Conservation (phyloP, 2,888 invertebrate genomes). For the Spatulosminthurus flaviceps region DNA sequence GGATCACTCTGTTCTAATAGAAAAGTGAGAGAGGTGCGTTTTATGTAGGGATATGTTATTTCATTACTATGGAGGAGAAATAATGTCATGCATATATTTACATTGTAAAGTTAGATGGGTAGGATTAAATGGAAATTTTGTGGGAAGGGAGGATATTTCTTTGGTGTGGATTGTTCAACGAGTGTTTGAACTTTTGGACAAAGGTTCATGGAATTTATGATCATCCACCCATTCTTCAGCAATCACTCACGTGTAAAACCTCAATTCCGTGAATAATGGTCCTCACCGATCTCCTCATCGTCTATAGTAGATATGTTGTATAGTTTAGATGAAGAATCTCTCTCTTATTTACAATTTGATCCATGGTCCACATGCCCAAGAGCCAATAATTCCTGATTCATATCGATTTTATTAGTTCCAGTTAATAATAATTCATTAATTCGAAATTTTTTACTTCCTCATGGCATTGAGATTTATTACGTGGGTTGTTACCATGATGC, state of each 20-base stretch:
- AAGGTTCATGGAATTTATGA: constrained; percentile 39
- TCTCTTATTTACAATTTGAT: neutral
- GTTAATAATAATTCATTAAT: neutral
- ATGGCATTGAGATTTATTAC: neutral
- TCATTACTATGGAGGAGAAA: too few species aligned
- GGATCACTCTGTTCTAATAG: too few species aligned
- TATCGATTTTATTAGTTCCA: constrained; percentile 23
- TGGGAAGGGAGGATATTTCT: constrained; percentile 37
- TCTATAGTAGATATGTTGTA: neutral
- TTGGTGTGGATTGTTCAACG: constrained; percentile 19
- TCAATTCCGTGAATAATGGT: neutral
- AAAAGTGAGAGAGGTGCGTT: too few species aligned
- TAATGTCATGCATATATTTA: too few species aligned
- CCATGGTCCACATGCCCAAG: neutral
- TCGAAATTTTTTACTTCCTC: neutral
- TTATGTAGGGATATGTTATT: too few species aligned
- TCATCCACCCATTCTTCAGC: constrained; percentile 40
- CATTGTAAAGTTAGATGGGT: too few species aligned
- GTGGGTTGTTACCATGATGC: neutral
- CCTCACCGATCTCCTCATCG: neutral
- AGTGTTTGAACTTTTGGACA: constrained; percentile 15
- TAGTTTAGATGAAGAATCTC: neutral
- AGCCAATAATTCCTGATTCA: neutral
- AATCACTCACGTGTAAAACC: constrained; percentile 20
- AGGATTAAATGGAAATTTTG: neutral